Percentiles rank a stretch among this genome's conserved stretches.
phyloP scores from a whole-genome alignment of 2,113 vertebrate species.

The Aspidoscelis tigris region DNA sequence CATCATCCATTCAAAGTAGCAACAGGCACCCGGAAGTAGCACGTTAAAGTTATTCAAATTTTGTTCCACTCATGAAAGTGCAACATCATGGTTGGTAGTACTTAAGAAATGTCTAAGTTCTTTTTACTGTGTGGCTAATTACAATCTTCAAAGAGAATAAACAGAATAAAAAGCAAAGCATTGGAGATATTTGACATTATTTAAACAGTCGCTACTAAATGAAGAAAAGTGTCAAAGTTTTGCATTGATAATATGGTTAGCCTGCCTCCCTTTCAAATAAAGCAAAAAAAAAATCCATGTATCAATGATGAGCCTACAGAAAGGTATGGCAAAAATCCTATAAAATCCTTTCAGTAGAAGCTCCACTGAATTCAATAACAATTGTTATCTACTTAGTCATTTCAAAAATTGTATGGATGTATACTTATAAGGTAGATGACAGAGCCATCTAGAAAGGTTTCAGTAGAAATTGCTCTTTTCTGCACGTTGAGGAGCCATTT shows the following conservation, averaged over 20 bases:
- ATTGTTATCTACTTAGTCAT: neutral
- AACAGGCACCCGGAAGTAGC: conserved; percentile 62
- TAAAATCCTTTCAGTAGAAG: neutral
- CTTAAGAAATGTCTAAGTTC: neutral
- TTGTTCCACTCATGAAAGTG: neutral
- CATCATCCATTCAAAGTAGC: conserved; percentile 58
- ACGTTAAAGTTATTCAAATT: conserved; percentile 42
- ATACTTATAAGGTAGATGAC: too few species aligned
- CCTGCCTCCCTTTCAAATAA: neutral
- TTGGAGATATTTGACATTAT: neutral
- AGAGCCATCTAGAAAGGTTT: neutral
- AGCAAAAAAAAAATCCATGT: neutral
- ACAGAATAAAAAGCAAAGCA: neutral
- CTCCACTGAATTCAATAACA: neutral
- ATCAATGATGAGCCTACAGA: neutral
- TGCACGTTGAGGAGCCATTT: neutral
- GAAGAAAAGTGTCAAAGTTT: neutral
- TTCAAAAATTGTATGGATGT: too few species aligned
- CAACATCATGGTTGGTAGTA: neutral
- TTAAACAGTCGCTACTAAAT: neutral
- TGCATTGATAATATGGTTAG: neutral
- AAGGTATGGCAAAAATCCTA: neutral
- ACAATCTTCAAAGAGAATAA: neutral
- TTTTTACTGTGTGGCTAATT: neutral
- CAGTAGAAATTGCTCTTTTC: neutral